Conservation (phyloP, 2,797 vertebrate species). For the Sardinella longiceps region DNA sequence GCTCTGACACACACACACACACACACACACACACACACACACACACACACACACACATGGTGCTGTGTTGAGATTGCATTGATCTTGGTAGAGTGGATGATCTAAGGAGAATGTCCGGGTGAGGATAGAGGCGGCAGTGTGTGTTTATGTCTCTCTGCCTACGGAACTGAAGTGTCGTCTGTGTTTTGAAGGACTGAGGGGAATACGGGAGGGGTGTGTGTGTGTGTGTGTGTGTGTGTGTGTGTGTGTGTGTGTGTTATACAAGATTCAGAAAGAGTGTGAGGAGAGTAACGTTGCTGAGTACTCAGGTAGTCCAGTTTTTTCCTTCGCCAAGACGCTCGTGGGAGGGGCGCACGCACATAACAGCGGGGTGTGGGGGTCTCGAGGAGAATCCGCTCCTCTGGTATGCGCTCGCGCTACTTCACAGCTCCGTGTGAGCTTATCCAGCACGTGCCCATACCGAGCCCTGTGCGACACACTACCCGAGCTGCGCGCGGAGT, state of each 20-base stretch:
- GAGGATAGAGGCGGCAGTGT: slow-evolving; percentile 35
- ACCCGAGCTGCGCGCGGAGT: slow-evolving; percentile 28
- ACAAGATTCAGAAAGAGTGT: no score
- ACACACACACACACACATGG: no score
- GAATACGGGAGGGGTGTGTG: slow-evolving; percentile 19
- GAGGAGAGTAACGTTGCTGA: not conserved
- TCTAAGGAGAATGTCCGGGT: not conserved
- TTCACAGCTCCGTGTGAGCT: slow-evolving; percentile 3
- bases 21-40: no score
- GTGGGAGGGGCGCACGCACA: not conserved
- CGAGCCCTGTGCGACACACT: not conserved
- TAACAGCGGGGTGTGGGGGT: not conserved
- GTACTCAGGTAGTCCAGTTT: not conserved
- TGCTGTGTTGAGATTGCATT: not conserved
- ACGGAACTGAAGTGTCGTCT: no score
- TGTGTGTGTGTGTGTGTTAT: not conserved
- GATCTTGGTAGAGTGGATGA: not conserved
- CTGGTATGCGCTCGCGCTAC: not conserved
- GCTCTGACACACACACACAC: no score
- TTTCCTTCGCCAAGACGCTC: not conserved
- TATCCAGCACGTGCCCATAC: slow-evolving; percentile 12
- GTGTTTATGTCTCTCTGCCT: not conserved
- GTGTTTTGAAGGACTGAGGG: slow-evolving; percentile 41
- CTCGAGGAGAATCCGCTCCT: not conserved
- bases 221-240: not conserved